phyloP scores from a whole-genome alignment of 2,797 vertebrate genomes.

The Amblyraja radiata region DNA sequence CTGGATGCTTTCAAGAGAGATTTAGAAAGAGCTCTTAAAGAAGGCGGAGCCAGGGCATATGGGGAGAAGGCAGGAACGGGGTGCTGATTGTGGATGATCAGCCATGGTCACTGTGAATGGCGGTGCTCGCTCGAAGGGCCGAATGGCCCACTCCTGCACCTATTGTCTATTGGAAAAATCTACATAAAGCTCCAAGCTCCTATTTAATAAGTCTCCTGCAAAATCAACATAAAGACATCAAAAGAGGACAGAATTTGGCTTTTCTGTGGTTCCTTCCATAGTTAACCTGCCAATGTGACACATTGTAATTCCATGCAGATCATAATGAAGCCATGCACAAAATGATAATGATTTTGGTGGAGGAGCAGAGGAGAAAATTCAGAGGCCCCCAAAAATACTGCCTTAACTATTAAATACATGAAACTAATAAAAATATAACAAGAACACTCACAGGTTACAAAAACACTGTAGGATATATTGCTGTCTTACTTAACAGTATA shows the following conservation, averaged over 20 bases:
- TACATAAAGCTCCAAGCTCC: background rate
- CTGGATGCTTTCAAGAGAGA: too few relatives aligned
- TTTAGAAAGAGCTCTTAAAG: too few relatives aligned
- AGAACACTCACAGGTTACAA: background rate
- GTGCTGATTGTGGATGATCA: too few relatives aligned
- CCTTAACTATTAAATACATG: background rate
- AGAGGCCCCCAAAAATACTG: background rate
- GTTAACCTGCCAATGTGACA: background rate
- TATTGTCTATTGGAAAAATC: background rate
- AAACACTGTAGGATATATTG: conserved; percentile 46
- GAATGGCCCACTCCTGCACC: too few relatives aligned
- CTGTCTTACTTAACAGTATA: conserved; percentile 46
- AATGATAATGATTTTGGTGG: background rate
- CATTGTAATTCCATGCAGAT: background rate
- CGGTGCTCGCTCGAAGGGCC: too few relatives aligned
- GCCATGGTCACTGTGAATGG: too few relatives aligned
- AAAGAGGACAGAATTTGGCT: background rate
- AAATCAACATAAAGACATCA: background rate
- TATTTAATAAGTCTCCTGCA: background rate
- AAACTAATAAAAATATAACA: background rate
- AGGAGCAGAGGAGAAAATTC: background rate
- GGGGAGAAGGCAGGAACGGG: too few relatives aligned
- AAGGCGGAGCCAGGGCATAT: too few relatives aligned
- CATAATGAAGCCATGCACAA: background rate
- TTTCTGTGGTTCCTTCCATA: background rate